Percentiles rank a stretch among this genome's conserved stretches.
These are phyloP conservation scores for Himalopsyche kuldschensis DNA, from an alignment of 2,888 invertebrate species.

Conservation along the genomic window DNA sequence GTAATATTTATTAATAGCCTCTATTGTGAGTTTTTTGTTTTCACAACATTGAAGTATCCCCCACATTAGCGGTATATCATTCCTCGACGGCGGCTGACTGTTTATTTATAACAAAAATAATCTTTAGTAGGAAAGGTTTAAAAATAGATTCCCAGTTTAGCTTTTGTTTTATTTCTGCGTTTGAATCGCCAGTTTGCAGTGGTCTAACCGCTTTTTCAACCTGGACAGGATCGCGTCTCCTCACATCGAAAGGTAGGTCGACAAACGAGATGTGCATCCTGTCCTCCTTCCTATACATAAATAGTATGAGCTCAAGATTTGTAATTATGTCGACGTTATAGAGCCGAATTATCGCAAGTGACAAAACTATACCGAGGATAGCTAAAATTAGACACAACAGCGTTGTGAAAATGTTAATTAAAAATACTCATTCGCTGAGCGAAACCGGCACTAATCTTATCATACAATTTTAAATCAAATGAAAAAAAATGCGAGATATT, in stretches of 20 bases:
- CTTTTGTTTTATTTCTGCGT: slow-evolving; percentile 28
- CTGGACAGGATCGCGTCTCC: slow-evolving; percentile 1
- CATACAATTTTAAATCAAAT: too few species aligned
- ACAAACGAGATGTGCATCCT: not conserved
- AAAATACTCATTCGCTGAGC: too few species aligned
- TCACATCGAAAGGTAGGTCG: not conserved
- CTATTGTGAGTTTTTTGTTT: not conserved
- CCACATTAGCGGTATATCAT: not conserved
- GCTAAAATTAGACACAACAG: too few species aligned
- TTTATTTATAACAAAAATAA: slow-evolving; percentile 26
- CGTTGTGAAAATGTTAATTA: too few species aligned
- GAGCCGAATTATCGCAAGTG: too few species aligned
- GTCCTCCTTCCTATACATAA: not conserved
- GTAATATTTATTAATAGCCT: not conserved
- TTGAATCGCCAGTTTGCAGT: slow-evolving; percentile 12
- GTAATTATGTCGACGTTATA: too few species aligned
- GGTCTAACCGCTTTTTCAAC: slow-evolving; percentile 37
- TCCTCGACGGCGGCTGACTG: slow-evolving; percentile 1
- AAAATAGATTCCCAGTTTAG: slow-evolving; percentile 38
- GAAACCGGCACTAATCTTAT: too few species aligned
- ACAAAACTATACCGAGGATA: too few species aligned
- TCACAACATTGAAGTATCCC: not conserved
- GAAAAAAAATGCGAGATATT: too few species aligned
- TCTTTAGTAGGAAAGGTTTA: slow-evolving; percentile 33
- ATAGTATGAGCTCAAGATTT: not conserved